A percentile compares a stretch with the other conserved stretches of the same genome.
Conservation (phyloP, 1,140 invertebrate species). For the Myzus persicae region DNA sequence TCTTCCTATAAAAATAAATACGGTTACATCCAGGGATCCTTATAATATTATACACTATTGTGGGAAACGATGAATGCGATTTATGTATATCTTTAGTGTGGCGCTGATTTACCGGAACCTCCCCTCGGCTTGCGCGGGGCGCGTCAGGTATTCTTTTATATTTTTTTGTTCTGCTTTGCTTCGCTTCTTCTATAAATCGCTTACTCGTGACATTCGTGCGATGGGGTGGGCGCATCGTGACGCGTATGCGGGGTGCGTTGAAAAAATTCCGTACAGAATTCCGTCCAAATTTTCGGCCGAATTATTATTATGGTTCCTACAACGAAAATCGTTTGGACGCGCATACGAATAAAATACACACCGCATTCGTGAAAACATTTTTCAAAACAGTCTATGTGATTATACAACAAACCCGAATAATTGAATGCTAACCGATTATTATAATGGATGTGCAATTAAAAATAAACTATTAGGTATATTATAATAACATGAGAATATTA, state of each 20-base stretch:
- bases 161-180: not conserved
- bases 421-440: not conserved
- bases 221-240: not conserved
- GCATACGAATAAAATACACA: not conserved
- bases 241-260: not conserved
- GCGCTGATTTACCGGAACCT: conserved; percentile 39
- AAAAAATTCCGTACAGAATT: not conserved
- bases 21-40: conserved; percentile 38
- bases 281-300: not conserved
- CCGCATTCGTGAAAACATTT: not conserved
- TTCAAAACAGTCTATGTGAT: not conserved
- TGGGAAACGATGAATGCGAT: conserved; percentile 51
- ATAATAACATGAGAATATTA: too few species aligned
- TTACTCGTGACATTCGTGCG: conserved; percentile 26
- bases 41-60: conserved; percentile 28
- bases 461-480: not conserved
- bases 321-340: not conserved
- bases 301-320: not conserved
- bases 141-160: conserved; percentile 42
- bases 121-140: not conserved
- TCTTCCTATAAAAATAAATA: conserved; percentile 29
- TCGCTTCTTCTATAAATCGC: not conserved
- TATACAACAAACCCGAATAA: not conserved
- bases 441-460: not conserved
- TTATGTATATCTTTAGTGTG: conserved; percentile 37